Conservation (phyloP, 1,140 invertebrate genomes). For the Pseudomyrmex concolor region DNA sequence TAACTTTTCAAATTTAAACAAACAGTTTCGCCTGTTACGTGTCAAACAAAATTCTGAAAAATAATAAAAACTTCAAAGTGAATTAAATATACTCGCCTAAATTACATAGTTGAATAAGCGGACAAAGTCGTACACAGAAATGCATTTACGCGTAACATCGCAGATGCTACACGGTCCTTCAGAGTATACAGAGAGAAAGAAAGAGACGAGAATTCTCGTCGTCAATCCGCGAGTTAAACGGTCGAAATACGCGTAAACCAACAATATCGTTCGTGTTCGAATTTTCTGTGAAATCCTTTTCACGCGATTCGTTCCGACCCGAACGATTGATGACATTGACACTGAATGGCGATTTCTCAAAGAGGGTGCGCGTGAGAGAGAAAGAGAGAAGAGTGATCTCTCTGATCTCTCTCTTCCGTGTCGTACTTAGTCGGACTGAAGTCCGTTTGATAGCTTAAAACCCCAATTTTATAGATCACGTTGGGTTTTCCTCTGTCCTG, state of each 20-base stretch:
- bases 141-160: background rate
- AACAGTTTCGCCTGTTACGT: too few species aligned
- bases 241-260: conserved; percentile 58
- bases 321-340: conserved; percentile 29
- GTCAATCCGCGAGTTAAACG: conserved; percentile 11
- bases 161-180: background rate
- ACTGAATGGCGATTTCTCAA: background rate
- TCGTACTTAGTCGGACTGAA: background rate
- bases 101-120: background rate
- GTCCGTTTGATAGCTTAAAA: conserved; percentile 38
- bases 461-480: conserved; percentile 68
- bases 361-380: background rate
- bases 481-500: conserved; percentile 25
- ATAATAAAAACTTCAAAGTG: background rate
- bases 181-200: background rate
- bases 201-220: background rate
- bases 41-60: too few species aligned
- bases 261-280: conserved; percentile 74
- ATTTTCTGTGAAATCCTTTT: conserved; percentile 83
- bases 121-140: background rate
- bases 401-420: conserved; percentile 19
- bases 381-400: conserved; percentile 11
- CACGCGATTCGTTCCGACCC: conserved; percentile 76
- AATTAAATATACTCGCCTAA: background rate
- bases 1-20: too few species aligned